phyloP scores from a whole-genome alignment of 1,140 invertebrate genomes.

The Ceratosolen solmsi region DNA sequence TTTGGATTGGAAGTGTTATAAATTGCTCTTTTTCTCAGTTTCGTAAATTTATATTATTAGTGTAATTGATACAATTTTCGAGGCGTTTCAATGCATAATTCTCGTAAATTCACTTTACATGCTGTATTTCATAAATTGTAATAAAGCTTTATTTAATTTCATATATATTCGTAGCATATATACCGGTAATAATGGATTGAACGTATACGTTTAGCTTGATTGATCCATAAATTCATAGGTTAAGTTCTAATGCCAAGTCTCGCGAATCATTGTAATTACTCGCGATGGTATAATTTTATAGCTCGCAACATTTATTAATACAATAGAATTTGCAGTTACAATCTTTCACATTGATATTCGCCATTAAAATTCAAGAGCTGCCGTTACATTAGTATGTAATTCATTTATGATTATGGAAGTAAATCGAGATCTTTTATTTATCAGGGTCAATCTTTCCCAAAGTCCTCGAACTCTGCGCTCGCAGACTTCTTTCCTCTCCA shows the following conservation, averaged over 20 bases:
- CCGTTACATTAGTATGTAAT: neutral
- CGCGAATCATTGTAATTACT: slow-evolving; percentile 4
- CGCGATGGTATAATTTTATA: slow-evolving; percentile 21
- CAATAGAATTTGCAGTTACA: neutral
- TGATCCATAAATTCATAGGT: slow-evolving; percentile 23
- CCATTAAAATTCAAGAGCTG: neutral
- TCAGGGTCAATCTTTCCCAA: slow-evolving; percentile 25
- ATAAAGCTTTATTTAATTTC: no score
- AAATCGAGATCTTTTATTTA: slow-evolving; percentile 22
- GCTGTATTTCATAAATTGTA: no score
- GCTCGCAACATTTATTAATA: neutral
- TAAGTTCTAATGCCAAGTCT: neutral
- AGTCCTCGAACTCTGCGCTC: neutral
- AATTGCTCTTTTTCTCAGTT: no score
- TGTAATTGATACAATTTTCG: no score
- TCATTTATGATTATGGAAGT: neutral
- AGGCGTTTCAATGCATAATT: no score
- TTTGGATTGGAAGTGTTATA: no score
- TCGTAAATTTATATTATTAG: no score
- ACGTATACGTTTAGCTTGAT: slow-evolving; percentile 3
- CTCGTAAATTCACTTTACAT: no score
- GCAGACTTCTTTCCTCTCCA: neutral
- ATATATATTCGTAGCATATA: no score
- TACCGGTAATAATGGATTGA: neutral
- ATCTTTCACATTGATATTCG: neutral